phyloP scores from a whole-genome alignment of 2,113 vertebrate genomes.

The Oryzias melastigma region DNA sequence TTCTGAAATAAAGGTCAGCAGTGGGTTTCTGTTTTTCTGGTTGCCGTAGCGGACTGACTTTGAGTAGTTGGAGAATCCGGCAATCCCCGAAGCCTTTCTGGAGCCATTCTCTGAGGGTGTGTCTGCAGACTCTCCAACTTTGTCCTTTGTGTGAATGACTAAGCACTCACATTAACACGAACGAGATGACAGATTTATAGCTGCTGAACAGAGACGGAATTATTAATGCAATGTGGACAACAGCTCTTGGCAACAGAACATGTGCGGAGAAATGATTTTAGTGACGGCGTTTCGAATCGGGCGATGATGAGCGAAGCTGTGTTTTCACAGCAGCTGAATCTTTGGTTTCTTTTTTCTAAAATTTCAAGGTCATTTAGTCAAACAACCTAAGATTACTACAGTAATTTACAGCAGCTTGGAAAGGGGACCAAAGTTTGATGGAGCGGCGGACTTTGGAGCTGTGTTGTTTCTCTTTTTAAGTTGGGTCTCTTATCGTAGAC shows the following conservation, averaged over 20 bases:
- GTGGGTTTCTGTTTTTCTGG: neutral
- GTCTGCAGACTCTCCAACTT: conserved; percentile 38
- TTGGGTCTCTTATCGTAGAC: conserved; percentile 38
- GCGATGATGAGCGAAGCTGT: too few species aligned
- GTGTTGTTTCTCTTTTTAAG: conserved; percentile 47
- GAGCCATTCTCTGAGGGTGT: conserved; percentile 54
- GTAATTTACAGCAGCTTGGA: conserved; percentile 19
- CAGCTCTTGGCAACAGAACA: conserved; percentile 1
- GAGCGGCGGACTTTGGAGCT: conserved; percentile 29
- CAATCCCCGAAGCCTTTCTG: conserved; percentile 19
- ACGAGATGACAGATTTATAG: conserved; percentile 60
- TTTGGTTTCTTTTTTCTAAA: neutral
- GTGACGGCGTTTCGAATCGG: too few species aligned
- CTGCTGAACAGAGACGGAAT: conserved; percentile 35
- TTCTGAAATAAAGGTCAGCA: neutral
- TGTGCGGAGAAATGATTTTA: neutral
- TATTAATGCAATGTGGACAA: conserved; percentile 21
- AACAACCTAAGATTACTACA: too few species aligned
- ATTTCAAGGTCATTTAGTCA: neutral
- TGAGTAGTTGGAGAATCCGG: conserved; percentile 6
- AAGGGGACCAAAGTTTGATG: conserved; percentile 15
- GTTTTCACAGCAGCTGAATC: neutral
- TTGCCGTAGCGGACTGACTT: neutral
- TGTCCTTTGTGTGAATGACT: conserved; percentile 52
- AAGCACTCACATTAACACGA: conserved; percentile 44